These are phyloP conservation scores for Tridacna gigas DNA, from an alignment of 2,888 invertebrate species.

Conservation along the genomic window DNA sequence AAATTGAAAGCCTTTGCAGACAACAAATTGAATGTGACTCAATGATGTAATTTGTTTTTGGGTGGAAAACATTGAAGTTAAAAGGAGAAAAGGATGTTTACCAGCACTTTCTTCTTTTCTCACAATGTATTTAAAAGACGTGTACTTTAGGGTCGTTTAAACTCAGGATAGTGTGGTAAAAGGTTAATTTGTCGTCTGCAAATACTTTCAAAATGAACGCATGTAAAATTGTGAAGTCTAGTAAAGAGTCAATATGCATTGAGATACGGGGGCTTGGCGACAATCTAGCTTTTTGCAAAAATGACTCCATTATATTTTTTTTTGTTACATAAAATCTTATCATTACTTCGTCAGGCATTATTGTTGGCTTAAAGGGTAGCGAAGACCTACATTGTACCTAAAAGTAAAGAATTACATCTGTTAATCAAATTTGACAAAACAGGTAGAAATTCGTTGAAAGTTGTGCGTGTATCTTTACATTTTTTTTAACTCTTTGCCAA, in stretches of 20 bases:
- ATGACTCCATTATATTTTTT: background rate
- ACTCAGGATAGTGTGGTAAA: background rate
- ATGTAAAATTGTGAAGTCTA: no score
- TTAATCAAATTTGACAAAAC: background rate
- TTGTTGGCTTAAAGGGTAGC: no score
- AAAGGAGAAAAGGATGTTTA: background rate
- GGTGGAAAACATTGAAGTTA: background rate
- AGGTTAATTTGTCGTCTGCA: no score
- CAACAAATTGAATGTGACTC: no score
- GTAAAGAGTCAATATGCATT: background rate
- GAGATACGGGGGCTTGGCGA: background rate
- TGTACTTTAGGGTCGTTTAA: background rate
- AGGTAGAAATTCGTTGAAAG: no score
- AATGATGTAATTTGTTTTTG: no score
- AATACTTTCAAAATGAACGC: no score
- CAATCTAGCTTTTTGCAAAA: background rate
- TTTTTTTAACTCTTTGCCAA: no score
- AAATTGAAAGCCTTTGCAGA: no score
- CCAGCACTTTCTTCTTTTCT: background rate
- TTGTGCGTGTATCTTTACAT: background rate
- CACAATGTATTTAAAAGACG: background rate
- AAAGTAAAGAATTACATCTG: background rate
- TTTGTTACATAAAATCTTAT: no score
- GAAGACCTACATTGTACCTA: no score
- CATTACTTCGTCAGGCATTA: no score